These are phyloP conservation scores for Halictus rubicundus DNA, from an alignment of 1,140 invertebrate genomes.

Conservation along the genomic window DNA sequence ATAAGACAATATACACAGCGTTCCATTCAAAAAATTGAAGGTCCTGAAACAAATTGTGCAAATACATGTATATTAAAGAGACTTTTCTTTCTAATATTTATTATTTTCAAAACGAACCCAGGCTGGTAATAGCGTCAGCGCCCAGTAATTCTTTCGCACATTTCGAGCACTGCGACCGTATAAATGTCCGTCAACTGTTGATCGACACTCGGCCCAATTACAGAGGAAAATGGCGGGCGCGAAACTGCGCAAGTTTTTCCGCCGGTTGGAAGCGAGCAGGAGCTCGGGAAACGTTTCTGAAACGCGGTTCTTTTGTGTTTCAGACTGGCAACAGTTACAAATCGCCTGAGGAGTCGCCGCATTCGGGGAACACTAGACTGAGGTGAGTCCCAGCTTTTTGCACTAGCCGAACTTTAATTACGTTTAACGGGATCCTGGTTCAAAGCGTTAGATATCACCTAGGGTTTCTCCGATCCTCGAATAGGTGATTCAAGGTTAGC, in stretches of 20 bases:
- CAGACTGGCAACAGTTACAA: slow-evolving; percentile 77
- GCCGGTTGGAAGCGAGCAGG: background rate
- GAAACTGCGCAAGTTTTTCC: background rate
- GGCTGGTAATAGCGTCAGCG: too few relatives aligned
- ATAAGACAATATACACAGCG: too few relatives aligned
- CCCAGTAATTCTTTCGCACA: too few relatives aligned
- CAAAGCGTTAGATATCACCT: slow-evolving; percentile 16
- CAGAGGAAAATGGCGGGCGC: background rate
- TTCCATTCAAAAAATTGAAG: too few relatives aligned
- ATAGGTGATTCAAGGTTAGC: background rate
- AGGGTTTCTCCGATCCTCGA: background rate
- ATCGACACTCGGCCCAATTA: too few relatives aligned
- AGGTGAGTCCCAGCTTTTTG: slow-evolving; percentile 69
- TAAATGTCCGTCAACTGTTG: too few relatives aligned
- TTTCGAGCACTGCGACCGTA: too few relatives aligned
- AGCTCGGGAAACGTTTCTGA: slow-evolving; percentile 11
- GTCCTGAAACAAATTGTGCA: too few relatives aligned
- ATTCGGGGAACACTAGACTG: slow-evolving; percentile 74
- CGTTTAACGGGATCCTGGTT: background rate
- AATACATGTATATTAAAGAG: too few relatives aligned
- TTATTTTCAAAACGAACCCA: too few relatives aligned
- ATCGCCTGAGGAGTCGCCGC: slow-evolving; percentile 72
- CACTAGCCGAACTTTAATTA: slow-evolving; percentile 25
- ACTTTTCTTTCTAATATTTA: too few relatives aligned
- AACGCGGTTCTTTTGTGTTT: slow-evolving; percentile 63